Percentiles rank a stretch among this genome's conserved stretches.
phyloP scores from a whole-genome alignment of 2,888 invertebrate species.

The Dasypolia templi region DNA sequence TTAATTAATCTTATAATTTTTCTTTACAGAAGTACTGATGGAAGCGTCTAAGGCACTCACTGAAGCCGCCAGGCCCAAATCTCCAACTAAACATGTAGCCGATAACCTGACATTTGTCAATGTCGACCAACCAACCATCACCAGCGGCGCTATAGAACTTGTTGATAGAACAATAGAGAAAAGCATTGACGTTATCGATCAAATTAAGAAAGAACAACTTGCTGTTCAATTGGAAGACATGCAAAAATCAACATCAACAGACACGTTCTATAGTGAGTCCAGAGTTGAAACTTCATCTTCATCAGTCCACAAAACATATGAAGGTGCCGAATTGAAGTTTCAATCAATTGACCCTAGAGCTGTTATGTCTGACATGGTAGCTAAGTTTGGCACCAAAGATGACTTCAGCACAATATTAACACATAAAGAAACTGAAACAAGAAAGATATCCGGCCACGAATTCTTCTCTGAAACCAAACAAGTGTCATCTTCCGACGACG shows the following conservation, averaged over 20 bases:
- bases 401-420: slow-evolving; percentile 86
- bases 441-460: slow-evolving; percentile 88
- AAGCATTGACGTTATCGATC: slow-evolving; percentile 84
- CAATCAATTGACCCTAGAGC: slow-evolving; percentile 84
- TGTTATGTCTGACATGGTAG: slow-evolving; percentile 86
- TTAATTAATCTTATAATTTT: slow-evolving; percentile 40
- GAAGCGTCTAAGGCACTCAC: slow-evolving; percentile 83
- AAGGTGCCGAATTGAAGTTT: slow-evolving; percentile 82
- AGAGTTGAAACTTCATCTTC: slow-evolving; percentile 87
- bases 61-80: slow-evolving; percentile 85
- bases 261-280: slow-evolving; percentile 85
- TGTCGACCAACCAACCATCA: slow-evolving; percentile 89
- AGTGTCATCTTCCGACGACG: slow-evolving; percentile 88
- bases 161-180: slow-evolving; percentile 89
- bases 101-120: slow-evolving; percentile 87
- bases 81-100: slow-evolving; percentile 86
- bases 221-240: slow-evolving; percentile 86
- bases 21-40: slow-evolving; percentile 84
- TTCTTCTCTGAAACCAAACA: slow-evolving; percentile 87
- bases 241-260: slow-evolving; percentile 81
- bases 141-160: slow-evolving; percentile 89
- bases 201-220: slow-evolving; percentile 85
- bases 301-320: slow-evolving; percentile 83
- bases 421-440: slow-evolving; percentile 88
- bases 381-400: slow-evolving; percentile 81